These are phyloP conservation scores for Drosophila malerkotliana DNA, from an alignment of 1,140 invertebrate genomes.

Conservation along the genomic window DNA sequence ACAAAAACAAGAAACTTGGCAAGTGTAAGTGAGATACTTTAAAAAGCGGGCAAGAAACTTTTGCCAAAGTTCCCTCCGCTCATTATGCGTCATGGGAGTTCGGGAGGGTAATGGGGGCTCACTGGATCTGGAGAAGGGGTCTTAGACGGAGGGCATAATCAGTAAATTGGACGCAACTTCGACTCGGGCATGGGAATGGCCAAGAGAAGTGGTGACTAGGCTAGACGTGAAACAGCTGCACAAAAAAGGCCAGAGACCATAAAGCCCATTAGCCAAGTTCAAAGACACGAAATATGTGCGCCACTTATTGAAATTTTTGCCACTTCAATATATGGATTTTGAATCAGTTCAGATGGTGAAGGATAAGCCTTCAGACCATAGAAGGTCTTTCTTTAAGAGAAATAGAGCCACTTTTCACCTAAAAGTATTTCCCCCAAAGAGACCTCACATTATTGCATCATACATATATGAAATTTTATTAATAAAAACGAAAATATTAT, in stretches of 20 bases:
- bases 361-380: no score
- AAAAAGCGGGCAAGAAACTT: slow-evolving; percentile 38
- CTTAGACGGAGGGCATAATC: slow-evolving; percentile 23
- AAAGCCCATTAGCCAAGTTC: slow-evolving; percentile 11
- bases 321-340: no score
- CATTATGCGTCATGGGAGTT: slow-evolving; percentile 35
- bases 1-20: slow-evolving; percentile 46
- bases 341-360: no score
- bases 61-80: slow-evolving; percentile 40
- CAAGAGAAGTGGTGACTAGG: slow-evolving; percentile 12
- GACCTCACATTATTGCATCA: slow-evolving; percentile 5
- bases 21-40: slow-evolving; percentile 70
- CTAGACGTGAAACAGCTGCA: slow-evolving; percentile 29
- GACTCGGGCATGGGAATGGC: not conserved
- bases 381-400: no score
- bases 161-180: slow-evolving; percentile 35
- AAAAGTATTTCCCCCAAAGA: no score
- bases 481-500: slow-evolving; percentile 4
- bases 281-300: not conserved
- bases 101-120: not conserved
- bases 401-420: no score
- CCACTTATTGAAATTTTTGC: no score
- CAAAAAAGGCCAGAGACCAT: not conserved
- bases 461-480: slow-evolving; percentile 24
- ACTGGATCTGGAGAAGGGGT: not conserved